A percentile compares a stretch with the other conserved stretches of the same genome.
These are phyloP conservation scores for Cyphomyrmex costatus DNA, from an alignment of 1,140 invertebrate genomes.

Conservation along the genomic window DNA sequence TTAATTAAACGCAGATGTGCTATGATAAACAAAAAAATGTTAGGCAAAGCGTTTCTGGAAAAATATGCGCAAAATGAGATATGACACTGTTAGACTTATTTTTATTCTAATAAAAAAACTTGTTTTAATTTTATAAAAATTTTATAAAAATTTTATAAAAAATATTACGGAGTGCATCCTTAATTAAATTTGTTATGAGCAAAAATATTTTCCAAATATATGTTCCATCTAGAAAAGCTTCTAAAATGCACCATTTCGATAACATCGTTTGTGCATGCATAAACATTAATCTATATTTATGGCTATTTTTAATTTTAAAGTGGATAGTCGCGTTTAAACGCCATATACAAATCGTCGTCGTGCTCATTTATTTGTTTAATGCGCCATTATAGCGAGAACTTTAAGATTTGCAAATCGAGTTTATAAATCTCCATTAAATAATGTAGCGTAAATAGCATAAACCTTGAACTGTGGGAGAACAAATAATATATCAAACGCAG, in stretches of 20 bases:
- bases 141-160: background rate
- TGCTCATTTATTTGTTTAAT: background rate
- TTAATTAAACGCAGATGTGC: conserved; percentile 26
- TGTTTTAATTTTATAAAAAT: background rate
- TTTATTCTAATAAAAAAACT: background rate
- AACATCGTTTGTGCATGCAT: background rate
- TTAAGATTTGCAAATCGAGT: conserved; percentile 39
- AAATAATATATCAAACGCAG: conserved; percentile 2
- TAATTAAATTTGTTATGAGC: background rate
- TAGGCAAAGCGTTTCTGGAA: background rate
- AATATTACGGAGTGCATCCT: background rate
- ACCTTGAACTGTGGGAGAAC: background rate
- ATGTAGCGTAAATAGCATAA: background rate
- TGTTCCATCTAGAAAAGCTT: background rate
- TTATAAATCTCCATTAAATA: background rate
- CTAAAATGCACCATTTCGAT: background rate
- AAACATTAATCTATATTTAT: conserved; percentile 24
- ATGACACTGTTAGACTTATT: background rate
- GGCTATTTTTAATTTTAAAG: background rate
- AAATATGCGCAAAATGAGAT: background rate
- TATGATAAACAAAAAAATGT: background rate
- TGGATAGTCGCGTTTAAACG: conserved; percentile 5
- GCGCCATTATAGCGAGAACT: background rate
- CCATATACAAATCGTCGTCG: background rate
- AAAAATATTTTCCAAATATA: background rate